phyloP scores from a whole-genome alignment of 1,140 invertebrate species.

The Hesperophylax magnus region DNA sequence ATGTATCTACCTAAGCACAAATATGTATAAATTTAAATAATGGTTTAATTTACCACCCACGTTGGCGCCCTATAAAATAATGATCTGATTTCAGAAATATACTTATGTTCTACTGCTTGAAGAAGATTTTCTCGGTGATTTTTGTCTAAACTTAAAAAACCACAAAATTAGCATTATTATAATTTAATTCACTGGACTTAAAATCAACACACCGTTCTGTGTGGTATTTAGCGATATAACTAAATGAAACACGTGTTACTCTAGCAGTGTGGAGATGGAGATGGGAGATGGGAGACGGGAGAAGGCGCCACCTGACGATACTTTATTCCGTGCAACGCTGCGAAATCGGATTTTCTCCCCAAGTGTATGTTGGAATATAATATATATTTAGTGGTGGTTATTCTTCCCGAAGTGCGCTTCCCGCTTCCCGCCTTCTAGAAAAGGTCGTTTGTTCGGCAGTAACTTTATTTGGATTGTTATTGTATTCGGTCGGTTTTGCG shows the following conservation, averaged over 20 bases:
- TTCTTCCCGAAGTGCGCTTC: slow-evolving; percentile 28
- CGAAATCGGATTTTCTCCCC: slow-evolving; percentile 39
- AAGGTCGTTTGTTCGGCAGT: slow-evolving; percentile 13
- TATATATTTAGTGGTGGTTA: slow-evolving; percentile 31
- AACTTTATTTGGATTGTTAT: slow-evolving; percentile 41
- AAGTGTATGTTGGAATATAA: slow-evolving; percentile 28
- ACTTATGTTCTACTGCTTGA: too few relatives aligned
- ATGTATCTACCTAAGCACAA: too few relatives aligned
- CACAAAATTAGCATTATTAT: too few relatives aligned
- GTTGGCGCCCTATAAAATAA: too few relatives aligned
- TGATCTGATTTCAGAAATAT: too few relatives aligned
- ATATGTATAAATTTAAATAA: too few relatives aligned
- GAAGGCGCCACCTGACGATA: slow-evolving; percentile 28
- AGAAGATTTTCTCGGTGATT: too few relatives aligned
- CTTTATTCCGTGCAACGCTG: slow-evolving; percentile 42
- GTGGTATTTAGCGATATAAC: not conserved
- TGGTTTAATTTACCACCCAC: too few relatives aligned
- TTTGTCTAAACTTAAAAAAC: too few relatives aligned
- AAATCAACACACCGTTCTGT: too few relatives aligned
- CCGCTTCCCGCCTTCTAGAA: slow-evolving; percentile 10
- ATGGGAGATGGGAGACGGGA: not conserved
- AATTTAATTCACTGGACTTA: too few relatives aligned
- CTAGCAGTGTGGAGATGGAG: not conserved
- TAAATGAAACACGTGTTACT: slow-evolving; percentile 18
- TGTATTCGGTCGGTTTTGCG: slow-evolving; percentile 1